phyloP scores from a whole-genome alignment of 2,113 vertebrate genomes.

The Salminus brasiliensis region DNA sequence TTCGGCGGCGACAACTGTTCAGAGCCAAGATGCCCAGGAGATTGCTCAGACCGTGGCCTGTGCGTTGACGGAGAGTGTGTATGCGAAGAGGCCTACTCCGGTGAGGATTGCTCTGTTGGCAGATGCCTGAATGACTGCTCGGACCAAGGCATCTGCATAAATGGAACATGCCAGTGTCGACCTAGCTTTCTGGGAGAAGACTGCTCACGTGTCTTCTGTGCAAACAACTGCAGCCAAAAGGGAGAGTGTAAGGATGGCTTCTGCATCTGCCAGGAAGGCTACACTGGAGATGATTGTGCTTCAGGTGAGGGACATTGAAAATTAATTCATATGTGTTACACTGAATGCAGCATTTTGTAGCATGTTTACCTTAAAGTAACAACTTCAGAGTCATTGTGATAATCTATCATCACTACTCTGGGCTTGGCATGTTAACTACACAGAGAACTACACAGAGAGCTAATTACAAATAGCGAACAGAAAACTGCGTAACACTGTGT shows the following conservation, averaged over 20 bases:
- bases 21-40: conserved; percentile 83
- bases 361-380: no score
- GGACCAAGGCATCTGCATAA: conserved; percentile 85
- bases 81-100: conserved; percentile 89
- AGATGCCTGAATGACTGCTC: conserved; percentile 92
- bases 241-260: conserved; percentile 87
- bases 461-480: no score
- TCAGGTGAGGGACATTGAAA: conserved; percentile 79
- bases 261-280: conserved; percentile 90
- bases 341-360: no score
- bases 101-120: conserved; percentile 87
- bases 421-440: no score
- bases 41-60: conserved; percentile 88
- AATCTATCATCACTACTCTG: no score
- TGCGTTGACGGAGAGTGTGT: conserved; percentile 93
- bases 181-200: conserved; percentile 88
- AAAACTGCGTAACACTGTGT: no score
- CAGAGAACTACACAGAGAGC: no score
- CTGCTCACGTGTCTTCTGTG: conserved; percentile 84
- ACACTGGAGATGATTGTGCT: conserved; percentile 89
- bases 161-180: conserved; percentile 88
- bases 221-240: conserved; percentile 87
- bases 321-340: no score
- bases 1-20: conserved; percentile 93
- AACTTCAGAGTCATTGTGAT: no score